Evolutionary conservation across 2,888 invertebrate species (phyloP), one percentile per base, ranked within the genome.

Genomic region (Parelbella ahira): DNA sequence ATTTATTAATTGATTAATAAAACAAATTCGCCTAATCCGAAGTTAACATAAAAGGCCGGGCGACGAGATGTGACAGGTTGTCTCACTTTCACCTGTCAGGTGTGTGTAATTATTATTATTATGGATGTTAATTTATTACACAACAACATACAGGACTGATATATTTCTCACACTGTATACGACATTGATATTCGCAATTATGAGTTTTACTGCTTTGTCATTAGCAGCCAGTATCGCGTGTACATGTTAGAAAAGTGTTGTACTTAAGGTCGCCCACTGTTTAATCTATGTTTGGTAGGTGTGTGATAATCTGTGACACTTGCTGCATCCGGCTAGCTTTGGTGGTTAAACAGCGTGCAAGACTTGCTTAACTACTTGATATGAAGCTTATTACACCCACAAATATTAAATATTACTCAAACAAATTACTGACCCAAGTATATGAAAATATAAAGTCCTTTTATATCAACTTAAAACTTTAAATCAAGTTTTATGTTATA

Each of bases 1-100:
- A n/a, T n/a, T n/a, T n/a, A n/a, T n/a, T 32, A 32, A 32, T 28
- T 21, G 5, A 24, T 33, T 12, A 25, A 15, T 7, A 19, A 37
- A 15, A 45, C 21, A 43, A 32, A 46, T 45, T 43, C 37, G 25
- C 42, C 46, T 50, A 50, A 52, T 51, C 48, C 48, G 6, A 43
- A 42, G 37, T 44, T 28, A 46, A 45, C 37, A 48, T 41, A 49
- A 49, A 47, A 45, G 37, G 45, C 43, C 38, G 49, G 34, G 45
- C 50, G 45, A 36, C 48, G 44, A 29, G 45, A 51, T 51, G 37
- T 54, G 57, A 58, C 53, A 50, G 49, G 47, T 46, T 44, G 54
- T 50, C 60, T 61, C 58, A 67, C 79, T 79, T 79, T 79, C 76
- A 67, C 78, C 54, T 53, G 58, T 71, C 72, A 69, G 58, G 56